Evolutionary conservation across 2,797 vertebrate genomes (phyloP).

Genomic region (Petrocephalus sullivani): DNA sequence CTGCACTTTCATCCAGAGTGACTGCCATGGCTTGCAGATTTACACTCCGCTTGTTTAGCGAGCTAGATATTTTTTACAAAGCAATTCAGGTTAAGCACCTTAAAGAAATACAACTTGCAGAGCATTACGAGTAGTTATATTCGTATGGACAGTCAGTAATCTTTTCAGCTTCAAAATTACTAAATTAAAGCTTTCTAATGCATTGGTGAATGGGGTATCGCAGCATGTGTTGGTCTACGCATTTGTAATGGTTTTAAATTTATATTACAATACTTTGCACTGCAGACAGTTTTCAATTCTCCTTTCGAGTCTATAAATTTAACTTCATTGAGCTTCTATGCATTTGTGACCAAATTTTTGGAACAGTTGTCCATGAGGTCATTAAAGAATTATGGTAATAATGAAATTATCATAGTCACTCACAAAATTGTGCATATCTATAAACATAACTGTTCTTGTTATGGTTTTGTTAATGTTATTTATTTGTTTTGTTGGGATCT

Average conservation of each 20-base stretch:
- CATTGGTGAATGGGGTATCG: background rate
- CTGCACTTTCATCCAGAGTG: background rate
- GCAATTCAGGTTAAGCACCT: background rate
- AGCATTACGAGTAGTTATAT: background rate
- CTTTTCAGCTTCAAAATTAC: background rate
- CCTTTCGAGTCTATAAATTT: background rate
- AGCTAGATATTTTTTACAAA: slow-evolving; percentile 5
- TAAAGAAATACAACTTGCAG: background rate
- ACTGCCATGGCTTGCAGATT: background rate
- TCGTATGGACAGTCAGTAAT: background rate
- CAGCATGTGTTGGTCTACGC: background rate
- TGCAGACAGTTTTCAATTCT: background rate
- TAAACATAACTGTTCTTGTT: background rate
- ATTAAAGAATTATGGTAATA: background rate
- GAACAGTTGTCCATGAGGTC: background rate
- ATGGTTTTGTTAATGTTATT: background rate
- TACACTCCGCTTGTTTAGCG: background rate
- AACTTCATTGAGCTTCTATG: background rate
- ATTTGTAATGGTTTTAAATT: background rate
- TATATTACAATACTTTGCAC: background rate
- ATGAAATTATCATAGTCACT: background rate
- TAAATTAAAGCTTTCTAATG: background rate
- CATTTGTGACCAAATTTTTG: background rate
- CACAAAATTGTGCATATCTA: background rate
- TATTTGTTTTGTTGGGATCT: background rate